Conservation (phyloP, 1,140 invertebrate species). For the Drosophila lowei region DNA sequence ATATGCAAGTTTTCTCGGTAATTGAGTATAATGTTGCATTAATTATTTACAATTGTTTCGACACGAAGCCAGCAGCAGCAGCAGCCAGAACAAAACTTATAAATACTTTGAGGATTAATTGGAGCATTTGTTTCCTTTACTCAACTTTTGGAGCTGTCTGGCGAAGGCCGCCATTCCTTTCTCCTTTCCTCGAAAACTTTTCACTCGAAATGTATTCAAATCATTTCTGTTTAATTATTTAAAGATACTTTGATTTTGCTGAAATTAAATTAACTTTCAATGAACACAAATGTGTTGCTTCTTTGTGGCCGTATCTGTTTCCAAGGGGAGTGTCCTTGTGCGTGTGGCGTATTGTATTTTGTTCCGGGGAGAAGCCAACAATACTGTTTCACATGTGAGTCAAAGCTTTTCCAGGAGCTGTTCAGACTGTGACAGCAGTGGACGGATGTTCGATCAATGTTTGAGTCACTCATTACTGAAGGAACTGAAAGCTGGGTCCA, state of each 20-base stretch:
- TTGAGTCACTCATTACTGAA: no score
- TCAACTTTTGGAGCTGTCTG: conserved; percentile 23
- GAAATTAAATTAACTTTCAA: neutral
- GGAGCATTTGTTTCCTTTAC: conserved; percentile 37
- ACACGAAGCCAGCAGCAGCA: conserved; percentile 31
- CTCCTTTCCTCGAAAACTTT: conserved; percentile 39
- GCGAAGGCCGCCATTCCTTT: conserved; percentile 17
- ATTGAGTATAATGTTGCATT: conserved; percentile 80
- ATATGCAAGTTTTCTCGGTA: conserved; percentile 72
- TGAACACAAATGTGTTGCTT: no score
- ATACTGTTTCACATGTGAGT: neutral
- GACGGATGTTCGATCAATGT: no score
- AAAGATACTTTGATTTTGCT: neutral
- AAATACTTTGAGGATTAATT: conserved; percentile 80
- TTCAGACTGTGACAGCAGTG: no score
- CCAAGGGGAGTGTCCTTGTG: neutral
- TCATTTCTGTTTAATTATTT: conserved; percentile 23
- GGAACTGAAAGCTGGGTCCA: no score
- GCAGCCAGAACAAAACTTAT: conserved; percentile 67
- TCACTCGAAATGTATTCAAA: conserved; percentile 36
- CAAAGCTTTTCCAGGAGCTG: no score
- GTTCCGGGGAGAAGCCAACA: neutral
- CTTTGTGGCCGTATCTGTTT: neutral
- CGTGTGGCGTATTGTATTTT: neutral
- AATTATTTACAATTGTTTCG: conserved; percentile 80